Conservation (phyloP, 1,140 invertebrate species). For the Dinoponera quadriceps region DNA sequence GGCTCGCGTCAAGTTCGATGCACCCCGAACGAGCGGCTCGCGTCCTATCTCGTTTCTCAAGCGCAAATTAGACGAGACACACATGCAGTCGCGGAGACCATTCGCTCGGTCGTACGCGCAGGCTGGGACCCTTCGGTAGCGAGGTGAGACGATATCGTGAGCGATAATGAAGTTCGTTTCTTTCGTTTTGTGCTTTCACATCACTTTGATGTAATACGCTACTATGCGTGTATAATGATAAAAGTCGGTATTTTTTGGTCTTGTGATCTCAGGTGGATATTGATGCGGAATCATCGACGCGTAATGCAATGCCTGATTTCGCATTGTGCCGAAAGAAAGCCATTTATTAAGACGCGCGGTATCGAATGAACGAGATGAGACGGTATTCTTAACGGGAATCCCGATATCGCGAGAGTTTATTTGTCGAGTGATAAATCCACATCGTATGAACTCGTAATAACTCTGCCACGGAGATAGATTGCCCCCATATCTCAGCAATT, state of each 20-base stretch:
- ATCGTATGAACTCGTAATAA: constrained; percentile 45
- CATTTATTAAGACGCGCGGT: constrained; percentile 58
- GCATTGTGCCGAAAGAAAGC: constrained; percentile 46
- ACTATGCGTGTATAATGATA: background rate
- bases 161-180: no score
- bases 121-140: background rate
- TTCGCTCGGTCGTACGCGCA: background rate
- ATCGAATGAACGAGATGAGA: constrained; percentile 50
- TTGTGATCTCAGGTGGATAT: background rate
- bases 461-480: constrained; percentile 40
- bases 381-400: constrained; percentile 56
- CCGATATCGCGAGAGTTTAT: constrained; percentile 49
- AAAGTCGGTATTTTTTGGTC: no score
- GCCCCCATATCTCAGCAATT: constrained; percentile 56
- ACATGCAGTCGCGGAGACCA: background rate
- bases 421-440: constrained; percentile 51
- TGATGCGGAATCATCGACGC: constrained; percentile 28
- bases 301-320: constrained; percentile 40
- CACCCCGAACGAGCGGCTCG: constrained; percentile 20
- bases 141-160: no score
- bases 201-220: background rate
- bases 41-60: background rate
- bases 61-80: constrained; percentile 34
- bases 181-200: no score
- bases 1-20: constrained; percentile 43